A percentile compares a stretch with the other conserved stretches of the same genome.
phyloP scores from a whole-genome alignment of 2,888 invertebrate species.

The Cephus pulcher region DNA sequence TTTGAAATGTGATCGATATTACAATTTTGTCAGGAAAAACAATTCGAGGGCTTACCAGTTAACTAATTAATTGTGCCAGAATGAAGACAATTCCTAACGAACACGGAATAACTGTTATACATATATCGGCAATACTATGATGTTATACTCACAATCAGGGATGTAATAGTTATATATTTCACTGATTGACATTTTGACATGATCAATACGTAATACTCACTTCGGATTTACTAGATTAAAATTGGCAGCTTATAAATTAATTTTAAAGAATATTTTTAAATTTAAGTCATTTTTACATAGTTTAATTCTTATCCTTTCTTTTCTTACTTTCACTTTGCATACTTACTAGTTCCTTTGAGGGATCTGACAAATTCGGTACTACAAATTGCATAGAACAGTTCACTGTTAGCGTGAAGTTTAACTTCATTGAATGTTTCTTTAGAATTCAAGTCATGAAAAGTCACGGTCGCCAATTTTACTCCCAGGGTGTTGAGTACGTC shows the following conservation, averaged over 20 bases:
- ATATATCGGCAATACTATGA: too few species aligned
- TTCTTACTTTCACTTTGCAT: background rate
- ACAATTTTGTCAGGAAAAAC: too few species aligned
- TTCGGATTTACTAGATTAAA: too few species aligned
- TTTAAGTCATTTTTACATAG: background rate
- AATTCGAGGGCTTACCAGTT: too few species aligned
- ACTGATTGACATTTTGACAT: too few species aligned
- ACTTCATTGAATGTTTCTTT: slow-evolving; percentile 23
- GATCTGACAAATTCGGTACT: slow-evolving; percentile 65
- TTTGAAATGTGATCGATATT: too few species aligned
- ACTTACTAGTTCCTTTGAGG: slow-evolving; percentile 59
- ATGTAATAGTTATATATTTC: too few species aligned
- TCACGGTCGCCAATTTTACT: slow-evolving; percentile 59
- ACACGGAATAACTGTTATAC: too few species aligned
- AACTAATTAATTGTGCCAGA: slow-evolving; percentile 46
- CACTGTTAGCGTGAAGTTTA: slow-evolving; percentile 67
- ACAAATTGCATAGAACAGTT: slow-evolving; percentile 68
- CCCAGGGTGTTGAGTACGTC: too few species aligned
- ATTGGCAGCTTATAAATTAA: background rate
- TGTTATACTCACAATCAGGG: too few species aligned
- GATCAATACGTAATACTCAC: too few species aligned
- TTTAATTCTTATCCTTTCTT: too few species aligned
- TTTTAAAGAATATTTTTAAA: background rate
- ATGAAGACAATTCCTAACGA: slow-evolving; percentile 51
- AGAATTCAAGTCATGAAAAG: slow-evolving; percentile 39